A percentile compares a stretch with the other conserved stretches of the same genome.
Conservation (phyloP, 2,888 invertebrate genomes). For the Caenorhabditis sp. region DNA sequence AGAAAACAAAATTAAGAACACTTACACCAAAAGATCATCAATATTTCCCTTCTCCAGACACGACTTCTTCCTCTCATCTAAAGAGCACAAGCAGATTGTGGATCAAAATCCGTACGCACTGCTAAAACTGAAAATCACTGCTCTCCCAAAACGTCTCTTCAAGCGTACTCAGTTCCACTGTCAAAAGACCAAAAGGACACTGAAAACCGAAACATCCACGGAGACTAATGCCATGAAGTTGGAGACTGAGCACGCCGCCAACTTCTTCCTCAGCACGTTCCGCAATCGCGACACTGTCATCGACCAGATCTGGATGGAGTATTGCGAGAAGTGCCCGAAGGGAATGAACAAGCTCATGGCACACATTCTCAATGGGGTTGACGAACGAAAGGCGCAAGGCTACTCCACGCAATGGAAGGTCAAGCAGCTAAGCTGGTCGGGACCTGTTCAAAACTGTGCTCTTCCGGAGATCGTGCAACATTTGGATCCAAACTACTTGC, state of each 20-base stretch:
- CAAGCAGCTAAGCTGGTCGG: background rate
- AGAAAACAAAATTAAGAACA: too few relatives aligned
- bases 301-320: background rate
- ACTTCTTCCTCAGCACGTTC: background rate
- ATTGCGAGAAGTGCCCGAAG: background rate
- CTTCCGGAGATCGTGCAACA: background rate
- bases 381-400: background rate
- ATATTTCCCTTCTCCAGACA: background rate
- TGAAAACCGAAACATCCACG: background rate
- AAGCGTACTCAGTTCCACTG: background rate
- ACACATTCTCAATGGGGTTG: background rate
- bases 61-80: background rate
- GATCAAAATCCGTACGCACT: background rate
- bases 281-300: background rate
- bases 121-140: too few relatives aligned
- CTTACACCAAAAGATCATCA: too few relatives aligned
- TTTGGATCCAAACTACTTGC: background rate
- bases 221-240: background rate
- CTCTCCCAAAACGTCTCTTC: too few relatives aligned
- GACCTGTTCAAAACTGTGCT: too few relatives aligned
- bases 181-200: background rate
- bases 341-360: background rate
- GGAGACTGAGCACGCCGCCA: background rate
- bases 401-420: background rate
- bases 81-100: background rate